Percentiles rank a stretch among this genome's conserved stretches.
phyloP scores from a whole-genome alignment of 2,888 invertebrate genomes.

The Agrilus cyanescens region DNA sequence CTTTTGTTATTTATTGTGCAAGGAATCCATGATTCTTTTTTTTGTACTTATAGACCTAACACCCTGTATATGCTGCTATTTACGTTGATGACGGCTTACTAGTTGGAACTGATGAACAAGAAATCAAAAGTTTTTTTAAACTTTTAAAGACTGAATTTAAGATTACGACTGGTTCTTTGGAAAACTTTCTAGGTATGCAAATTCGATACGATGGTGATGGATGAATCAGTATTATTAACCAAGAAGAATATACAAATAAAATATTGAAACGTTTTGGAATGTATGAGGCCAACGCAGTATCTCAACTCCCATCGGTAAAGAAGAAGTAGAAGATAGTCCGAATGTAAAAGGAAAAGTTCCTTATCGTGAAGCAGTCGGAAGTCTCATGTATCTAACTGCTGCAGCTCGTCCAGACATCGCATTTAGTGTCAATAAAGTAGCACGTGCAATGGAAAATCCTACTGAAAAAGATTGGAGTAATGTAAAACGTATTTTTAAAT shows the following conservation, averaged over 20 bases:
- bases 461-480: slow-evolving; percentile 7
- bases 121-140: slow-evolving; percentile 8
- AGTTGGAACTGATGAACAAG: slow-evolving; percentile 5
- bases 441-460: slow-evolving; percentile 2
- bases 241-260: slow-evolving; percentile 8
- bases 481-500: slow-evolving; percentile 11
- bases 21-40: too few relatives aligned
- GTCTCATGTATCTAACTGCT: slow-evolving; percentile 13
- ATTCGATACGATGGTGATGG: slow-evolving; percentile 15
- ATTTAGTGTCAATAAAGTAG: slow-evolving; percentile 9
- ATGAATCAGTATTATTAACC: slow-evolving; percentile 8
- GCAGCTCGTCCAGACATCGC: slow-evolving; percentile 15
- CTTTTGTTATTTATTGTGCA: too few relatives aligned
- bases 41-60: too few relatives aligned
- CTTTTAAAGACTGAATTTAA: too few relatives aligned
- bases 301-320: slow-evolving; percentile 13
- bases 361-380: slow-evolving; percentile 15
- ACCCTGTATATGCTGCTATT: slow-evolving; percentile 10
- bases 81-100: slow-evolving; percentile 18
- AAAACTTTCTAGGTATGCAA: slow-evolving; percentile 9
- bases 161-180: slow-evolving; percentile 6
- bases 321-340: slow-evolving; percentile 3
- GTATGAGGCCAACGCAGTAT: slow-evolving; percentile 15
- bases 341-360: slow-evolving; percentile 6
- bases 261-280: slow-evolving; percentile 13